A percentile compares a stretch with the other conserved stretches of the same genome.
Conservation (phyloP, 2,888 invertebrate genomes). For the Phlogophora meticulosa region DNA sequence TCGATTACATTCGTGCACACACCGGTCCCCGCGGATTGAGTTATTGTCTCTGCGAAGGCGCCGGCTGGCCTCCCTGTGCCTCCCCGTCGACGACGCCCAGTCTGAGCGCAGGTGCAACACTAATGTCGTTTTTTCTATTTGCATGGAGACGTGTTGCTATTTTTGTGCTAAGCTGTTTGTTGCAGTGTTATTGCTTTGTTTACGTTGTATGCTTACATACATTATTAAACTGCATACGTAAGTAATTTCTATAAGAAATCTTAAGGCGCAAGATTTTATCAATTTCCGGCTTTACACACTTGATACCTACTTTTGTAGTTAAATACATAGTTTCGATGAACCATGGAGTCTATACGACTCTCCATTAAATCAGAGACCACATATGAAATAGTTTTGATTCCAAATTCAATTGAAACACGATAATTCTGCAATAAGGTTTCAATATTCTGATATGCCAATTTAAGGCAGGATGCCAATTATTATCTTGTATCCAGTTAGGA, state of each 20-base stretch:
- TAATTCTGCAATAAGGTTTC: constrained; percentile 7
- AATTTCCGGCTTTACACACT: background rate
- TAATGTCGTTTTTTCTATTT: constrained; percentile 59
- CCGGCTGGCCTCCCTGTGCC: constrained; percentile 56
- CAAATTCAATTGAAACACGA: constrained; percentile 10
- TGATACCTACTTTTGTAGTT: too few species aligned
- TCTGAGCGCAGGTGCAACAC: constrained; percentile 75
- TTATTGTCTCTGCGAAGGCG: constrained; percentile 79
- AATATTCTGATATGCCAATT: constrained; percentile 19
- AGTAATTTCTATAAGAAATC: background rate
- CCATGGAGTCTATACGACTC: background rate
- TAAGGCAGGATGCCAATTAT: background rate
- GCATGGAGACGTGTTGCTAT: constrained; percentile 41
- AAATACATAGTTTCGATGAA: background rate
- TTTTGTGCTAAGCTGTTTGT: constrained; percentile 34
- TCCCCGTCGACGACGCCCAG: constrained; percentile 55
- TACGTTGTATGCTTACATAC: constrained; percentile 18
- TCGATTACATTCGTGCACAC: constrained; percentile 78
- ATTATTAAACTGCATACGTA: constrained; percentile 16
- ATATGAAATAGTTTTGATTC: constrained; percentile 9
- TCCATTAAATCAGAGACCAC: background rate
- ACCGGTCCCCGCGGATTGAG: constrained; percentile 75
- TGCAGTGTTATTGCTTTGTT: constrained; percentile 42
- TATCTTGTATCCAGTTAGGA: constrained; percentile 7
- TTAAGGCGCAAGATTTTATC: background rate